phyloP scores from a whole-genome alignment of 2,888 invertebrate genomes.

The Panopea generosa region DNA sequence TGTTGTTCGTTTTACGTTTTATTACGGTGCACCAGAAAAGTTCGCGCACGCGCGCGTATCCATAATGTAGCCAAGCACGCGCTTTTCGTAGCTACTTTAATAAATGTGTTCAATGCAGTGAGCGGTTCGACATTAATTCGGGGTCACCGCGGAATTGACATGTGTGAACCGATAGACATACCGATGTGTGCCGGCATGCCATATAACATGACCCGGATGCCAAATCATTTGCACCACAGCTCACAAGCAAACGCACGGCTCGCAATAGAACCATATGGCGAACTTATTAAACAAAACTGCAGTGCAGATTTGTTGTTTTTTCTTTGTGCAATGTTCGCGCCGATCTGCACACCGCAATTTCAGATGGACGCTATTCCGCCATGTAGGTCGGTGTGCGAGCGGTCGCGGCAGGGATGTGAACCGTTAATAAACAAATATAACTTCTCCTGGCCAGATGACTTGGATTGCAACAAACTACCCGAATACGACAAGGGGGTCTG shows the following conservation, averaged over 20 bases:
- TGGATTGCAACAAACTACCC: constrained; percentile 78
- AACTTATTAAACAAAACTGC: constrained; percentile 77
- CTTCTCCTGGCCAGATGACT: constrained; percentile 79
- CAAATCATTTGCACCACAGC: constrained; percentile 80
- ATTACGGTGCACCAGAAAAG: too few relatives aligned
- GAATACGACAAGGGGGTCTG: constrained; percentile 80
- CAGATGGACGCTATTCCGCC: constrained; percentile 80
- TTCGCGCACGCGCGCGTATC: too few relatives aligned
- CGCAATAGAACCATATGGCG: constrained; percentile 78
- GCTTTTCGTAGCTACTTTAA: too few relatives aligned
- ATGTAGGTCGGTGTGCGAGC: constrained; percentile 79
- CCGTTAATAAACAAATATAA: constrained; percentile 79
- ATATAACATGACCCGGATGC: constrained; percentile 83
- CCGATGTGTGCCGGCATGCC: constrained; percentile 80
- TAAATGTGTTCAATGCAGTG: too few relatives aligned
- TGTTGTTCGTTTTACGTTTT: too few relatives aligned
- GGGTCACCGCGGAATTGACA: constrained; percentile 61
- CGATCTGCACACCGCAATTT: constrained; percentile 80
- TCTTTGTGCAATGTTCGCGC: constrained; percentile 81
- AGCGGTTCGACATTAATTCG: constrained; percentile 1
- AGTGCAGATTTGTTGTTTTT: constrained; percentile 79
- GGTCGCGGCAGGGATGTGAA: constrained; percentile 77
- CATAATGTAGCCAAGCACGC: too few relatives aligned
- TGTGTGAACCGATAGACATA: constrained; percentile 80
- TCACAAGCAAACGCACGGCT: constrained; percentile 80